phyloP scores from a whole-genome alignment of 2,797 vertebrate species.

The Smutsia gigantea region DNA sequence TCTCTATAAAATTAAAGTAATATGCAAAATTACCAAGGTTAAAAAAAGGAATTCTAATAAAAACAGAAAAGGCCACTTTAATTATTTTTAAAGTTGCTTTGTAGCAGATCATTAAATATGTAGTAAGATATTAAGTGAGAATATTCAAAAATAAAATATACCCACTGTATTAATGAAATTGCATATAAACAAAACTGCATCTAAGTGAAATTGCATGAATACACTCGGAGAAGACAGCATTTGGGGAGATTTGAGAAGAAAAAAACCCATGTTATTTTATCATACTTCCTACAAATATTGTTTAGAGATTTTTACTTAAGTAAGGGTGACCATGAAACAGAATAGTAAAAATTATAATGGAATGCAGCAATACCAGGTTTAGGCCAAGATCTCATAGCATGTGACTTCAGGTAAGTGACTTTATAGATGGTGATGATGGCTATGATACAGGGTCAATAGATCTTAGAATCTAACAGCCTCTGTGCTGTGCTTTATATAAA shows the following conservation, averaged over 20 bases:
- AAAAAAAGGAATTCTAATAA: background rate
- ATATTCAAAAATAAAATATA: conserved; percentile 32
- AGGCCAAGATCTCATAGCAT: background rate
- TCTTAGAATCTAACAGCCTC: background rate
- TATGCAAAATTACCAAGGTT: conserved; percentile 15
- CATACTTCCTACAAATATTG: background rate
- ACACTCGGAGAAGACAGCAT: background rate
- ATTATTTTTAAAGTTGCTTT: conserved; percentile 1
- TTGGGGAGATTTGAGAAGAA: background rate
- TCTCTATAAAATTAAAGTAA: conserved; percentile 21
- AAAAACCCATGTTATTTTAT: background rate
- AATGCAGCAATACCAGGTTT: conserved; percentile 19
- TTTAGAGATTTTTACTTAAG: conserved; percentile 22
- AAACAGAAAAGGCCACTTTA: background rate
- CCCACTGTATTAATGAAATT: background rate
- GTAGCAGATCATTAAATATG: background rate
- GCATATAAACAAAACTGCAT: background rate
- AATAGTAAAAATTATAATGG: background rate
- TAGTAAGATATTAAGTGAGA: background rate
- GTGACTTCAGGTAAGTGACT: background rate
- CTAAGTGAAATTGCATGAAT: background rate
- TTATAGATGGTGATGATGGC: background rate
- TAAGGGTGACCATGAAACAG: background rate
- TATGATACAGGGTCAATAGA: background rate
- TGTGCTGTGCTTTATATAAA: background rate